Conservation (phyloP, 2,888 invertebrate species). For the Graphium colonna region DNA sequence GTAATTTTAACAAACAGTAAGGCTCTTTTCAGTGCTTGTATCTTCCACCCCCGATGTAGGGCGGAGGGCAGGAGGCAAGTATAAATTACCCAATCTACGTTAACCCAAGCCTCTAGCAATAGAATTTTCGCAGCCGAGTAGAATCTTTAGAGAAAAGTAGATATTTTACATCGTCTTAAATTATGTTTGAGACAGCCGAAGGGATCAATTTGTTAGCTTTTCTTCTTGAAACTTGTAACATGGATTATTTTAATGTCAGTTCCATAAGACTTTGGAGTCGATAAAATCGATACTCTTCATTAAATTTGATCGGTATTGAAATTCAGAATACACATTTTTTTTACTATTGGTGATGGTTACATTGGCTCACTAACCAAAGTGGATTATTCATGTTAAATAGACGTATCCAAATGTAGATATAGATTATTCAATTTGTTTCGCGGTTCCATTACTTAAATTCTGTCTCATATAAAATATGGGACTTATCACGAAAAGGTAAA, state of each 20-base stretch:
- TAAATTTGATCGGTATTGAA: no score
- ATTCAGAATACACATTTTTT: no score
- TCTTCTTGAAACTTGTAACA: conserved; percentile 13
- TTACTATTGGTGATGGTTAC: no score
- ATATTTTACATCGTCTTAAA: conserved; percentile 55
- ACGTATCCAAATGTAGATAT: not conserved
- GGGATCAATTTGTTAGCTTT: conserved; percentile 50
- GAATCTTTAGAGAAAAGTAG: conserved; percentile 62
- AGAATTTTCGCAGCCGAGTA: conserved; percentile 66
- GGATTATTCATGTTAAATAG: no score
- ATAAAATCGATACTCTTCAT: no score
- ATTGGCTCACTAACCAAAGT: no score
- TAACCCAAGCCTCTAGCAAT: conserved; percentile 71
- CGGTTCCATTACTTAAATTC: not conserved
- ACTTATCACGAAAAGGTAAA: not conserved
- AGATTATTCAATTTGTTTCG: not conserved
- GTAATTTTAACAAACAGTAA: conserved; percentile 70
- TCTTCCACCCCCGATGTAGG: conserved; percentile 44
- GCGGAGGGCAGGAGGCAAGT: conserved; percentile 63
- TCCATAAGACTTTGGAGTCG: no score
- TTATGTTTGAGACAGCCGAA: conserved; percentile 51
- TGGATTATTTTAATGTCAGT: no score
- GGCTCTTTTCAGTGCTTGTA: conserved; percentile 59
- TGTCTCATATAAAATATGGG: not conserved
- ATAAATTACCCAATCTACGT: conserved; percentile 78